Percentiles rank a stretch among this genome's conserved stretches.
phyloP scores from a whole-genome alignment of 2,797 vertebrate species.

The Peromyscus aztecus region DNA sequence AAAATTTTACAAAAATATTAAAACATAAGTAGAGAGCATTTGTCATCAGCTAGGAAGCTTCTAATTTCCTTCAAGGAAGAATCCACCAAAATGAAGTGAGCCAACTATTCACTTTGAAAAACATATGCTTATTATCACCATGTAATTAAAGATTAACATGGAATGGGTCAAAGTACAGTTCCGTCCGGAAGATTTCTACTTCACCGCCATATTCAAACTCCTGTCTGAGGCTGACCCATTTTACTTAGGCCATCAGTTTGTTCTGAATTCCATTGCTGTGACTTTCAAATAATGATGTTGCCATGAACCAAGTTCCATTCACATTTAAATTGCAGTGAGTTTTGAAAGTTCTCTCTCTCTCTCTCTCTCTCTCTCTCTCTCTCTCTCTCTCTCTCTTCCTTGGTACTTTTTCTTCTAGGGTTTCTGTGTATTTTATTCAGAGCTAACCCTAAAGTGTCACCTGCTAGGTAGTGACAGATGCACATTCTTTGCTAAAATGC shows the following conservation, averaged over 20 bases:
- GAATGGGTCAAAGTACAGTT: not conserved
- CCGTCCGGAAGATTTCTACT: not conserved
- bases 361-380: conserved; percentile 8
- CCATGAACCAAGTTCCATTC: not conserved
- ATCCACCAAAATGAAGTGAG: not conserved
- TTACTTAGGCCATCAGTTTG: conserved; percentile 77
- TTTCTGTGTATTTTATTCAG: conserved; percentile 16
- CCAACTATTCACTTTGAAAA: conserved; percentile 31
- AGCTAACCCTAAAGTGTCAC: conserved; percentile 36
- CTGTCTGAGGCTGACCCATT: not conserved
- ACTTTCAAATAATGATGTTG: conserved; percentile 71
- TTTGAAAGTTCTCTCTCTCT: not conserved
- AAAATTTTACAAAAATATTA: not conserved
- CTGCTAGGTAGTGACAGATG: not conserved
- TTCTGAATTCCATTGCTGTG: conserved; percentile 59
- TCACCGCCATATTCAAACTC: not conserved
- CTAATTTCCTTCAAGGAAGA: not conserved
- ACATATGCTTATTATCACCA: not conserved
- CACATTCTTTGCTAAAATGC: not conserved
- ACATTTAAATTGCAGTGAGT: conserved; percentile 2
- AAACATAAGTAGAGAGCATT: not conserved
- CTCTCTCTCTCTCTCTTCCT: conserved; percentile 8
- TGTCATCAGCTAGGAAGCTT: not conserved
- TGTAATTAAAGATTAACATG: conserved; percentile 37
- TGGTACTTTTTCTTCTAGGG: not conserved